A percentile compares a stretch with the other conserved stretches of the same genome.
Evolutionary conservation across 2,888 invertebrate species (phyloP).

Genomic region (Sinodicranocentrus sp.): DNA sequence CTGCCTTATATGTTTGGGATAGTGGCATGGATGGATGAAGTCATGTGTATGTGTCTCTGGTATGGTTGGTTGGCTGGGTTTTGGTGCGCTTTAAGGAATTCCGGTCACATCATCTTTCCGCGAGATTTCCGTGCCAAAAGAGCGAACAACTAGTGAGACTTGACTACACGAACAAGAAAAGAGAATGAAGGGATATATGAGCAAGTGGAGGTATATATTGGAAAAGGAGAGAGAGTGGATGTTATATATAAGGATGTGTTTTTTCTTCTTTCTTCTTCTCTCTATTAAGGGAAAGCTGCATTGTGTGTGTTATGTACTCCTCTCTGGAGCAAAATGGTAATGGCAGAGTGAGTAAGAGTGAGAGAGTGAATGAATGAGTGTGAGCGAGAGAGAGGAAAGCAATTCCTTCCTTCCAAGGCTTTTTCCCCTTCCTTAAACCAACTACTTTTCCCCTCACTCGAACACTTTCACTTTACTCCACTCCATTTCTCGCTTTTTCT

Average conservation of each 20-base stretch:
- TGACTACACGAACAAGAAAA: constrained; percentile 61
- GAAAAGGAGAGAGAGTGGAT: constrained; percentile 1
- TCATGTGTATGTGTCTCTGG: constrained; percentile 61
- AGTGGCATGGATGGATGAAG: constrained; percentile 66
- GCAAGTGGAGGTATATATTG: background rate
- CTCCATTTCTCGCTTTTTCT: constrained; percentile 14
- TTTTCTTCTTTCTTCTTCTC: constrained; percentile 37
- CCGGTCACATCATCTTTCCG: constrained; percentile 77
- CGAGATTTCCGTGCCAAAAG: constrained; percentile 77
- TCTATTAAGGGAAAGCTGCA: constrained; percentile 27
- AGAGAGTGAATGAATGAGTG: constrained; percentile 57
- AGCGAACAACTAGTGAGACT: constrained; percentile 75
- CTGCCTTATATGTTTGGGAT: background rate
- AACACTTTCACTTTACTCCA: constrained; percentile 64
- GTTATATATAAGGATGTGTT: constrained; percentile 15
- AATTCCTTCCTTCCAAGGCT: constrained; percentile 63
- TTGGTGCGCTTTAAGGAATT: constrained; percentile 73
- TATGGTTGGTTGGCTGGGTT: constrained; percentile 71
- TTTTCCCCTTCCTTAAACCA: constrained; percentile 68
- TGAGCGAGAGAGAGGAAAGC: constrained; percentile 55
- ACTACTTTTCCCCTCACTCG: constrained; percentile 69
- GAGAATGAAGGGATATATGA: background rate
- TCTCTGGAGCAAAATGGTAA: constrained; percentile 20
- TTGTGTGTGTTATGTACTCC: background rate
- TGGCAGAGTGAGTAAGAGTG: constrained; percentile 22